phyloP scores from a whole-genome alignment of 2,113 vertebrate species.

The Scolopax mira region DNA sequence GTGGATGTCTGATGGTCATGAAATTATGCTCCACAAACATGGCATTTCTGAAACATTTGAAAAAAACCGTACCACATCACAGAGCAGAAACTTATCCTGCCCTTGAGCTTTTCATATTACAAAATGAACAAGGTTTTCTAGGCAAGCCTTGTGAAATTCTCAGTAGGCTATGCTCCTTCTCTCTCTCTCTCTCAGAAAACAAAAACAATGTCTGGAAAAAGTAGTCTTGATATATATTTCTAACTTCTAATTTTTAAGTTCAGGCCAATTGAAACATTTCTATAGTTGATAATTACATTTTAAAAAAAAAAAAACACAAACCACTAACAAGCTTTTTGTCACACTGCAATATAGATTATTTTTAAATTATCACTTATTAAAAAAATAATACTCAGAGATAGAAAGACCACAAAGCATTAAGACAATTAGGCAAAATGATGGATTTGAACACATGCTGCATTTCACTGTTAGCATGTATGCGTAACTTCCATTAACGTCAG shows the following conservation, averaged over 20 bases:
- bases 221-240: background rate
- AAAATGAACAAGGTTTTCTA: constrained; percentile 19
- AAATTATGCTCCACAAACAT: background rate
- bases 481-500: constrained; percentile 39
- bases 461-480: constrained; percentile 7
- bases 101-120: background rate
- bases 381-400: background rate
- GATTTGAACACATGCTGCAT: constrained; percentile 48
- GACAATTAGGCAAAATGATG: constrained; percentile 48
- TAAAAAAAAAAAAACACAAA: background rate
- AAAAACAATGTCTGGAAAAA: constrained; percentile 1
- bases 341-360: background rate
- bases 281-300: background rate
- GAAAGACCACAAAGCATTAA: background rate
- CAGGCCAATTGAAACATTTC: background rate
- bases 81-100: background rate
- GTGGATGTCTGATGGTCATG: background rate
- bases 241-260: background rate
- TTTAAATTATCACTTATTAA: background rate
- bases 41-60: background rate
- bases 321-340: background rate
- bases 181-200: constrained; percentile 2
- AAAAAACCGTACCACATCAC: background rate
- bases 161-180: background rate
- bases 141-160: background rate